phyloP scores from a whole-genome alignment of 1,140 invertebrate genomes.

The Limonius californicus region DNA sequence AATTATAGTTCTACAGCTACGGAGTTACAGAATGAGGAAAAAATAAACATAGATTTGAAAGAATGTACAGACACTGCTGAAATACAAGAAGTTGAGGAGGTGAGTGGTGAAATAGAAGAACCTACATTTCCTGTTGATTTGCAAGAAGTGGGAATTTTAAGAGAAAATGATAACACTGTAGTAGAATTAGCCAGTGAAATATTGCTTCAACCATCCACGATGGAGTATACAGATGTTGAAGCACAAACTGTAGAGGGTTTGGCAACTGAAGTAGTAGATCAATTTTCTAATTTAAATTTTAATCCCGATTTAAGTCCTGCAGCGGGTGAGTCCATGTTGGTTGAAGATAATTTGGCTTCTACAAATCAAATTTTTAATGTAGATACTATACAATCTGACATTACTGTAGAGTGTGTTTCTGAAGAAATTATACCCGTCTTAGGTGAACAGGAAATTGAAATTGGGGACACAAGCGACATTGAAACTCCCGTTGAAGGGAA shows the following conservation, averaged over 20 bases:
- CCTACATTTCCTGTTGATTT: no score
- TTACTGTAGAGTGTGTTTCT: slow-evolving; percentile 25
- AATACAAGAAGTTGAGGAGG: not conserved
- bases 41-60: not conserved
- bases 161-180: no score
- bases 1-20: not conserved
- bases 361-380: not conserved
- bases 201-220: no score
- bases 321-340: not conserved
- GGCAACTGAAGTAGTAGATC: slow-evolving; percentile 3
- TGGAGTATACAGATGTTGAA: not conserved
- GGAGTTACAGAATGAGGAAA: slow-evolving; percentile 1
- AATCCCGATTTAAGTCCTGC: not conserved
- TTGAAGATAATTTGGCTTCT: not conserved
- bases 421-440: slow-evolving; percentile 22
- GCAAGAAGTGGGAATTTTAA: no score
- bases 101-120: not conserved
- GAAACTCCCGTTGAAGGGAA: slow-evolving; percentile 9
- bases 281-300: slow-evolving; percentile 12
- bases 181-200: no score
- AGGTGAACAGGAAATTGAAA: slow-evolving; percentile 17
- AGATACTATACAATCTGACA: slow-evolving; percentile 8
- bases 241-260: slow-evolving; percentile 2
- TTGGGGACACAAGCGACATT: not conserved
- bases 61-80: not conserved